phyloP scores from a whole-genome alignment of 2,113 vertebrate species.

The Raja brachyura region DNA sequence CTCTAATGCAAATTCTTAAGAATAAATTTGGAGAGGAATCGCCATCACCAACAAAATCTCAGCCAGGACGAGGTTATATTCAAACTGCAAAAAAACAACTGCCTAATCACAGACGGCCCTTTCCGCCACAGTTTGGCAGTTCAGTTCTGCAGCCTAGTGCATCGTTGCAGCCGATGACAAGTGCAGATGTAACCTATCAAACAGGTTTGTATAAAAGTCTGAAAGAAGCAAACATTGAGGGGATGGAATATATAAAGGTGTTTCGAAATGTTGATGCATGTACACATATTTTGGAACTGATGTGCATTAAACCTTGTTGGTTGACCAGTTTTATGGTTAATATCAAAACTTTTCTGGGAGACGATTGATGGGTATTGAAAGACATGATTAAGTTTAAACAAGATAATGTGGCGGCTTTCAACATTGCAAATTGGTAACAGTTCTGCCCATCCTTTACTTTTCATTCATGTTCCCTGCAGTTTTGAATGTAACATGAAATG shows the following conservation, averaged over 20 bases:
- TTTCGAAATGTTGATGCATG: neutral
- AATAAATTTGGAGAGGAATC: conserved; percentile 71
- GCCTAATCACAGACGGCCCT: conserved; percentile 67
- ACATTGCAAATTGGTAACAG: neutral
- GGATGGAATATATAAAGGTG: neutral
- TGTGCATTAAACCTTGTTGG: neutral
- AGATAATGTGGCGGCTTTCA: neutral
- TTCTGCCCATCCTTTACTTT: neutral
- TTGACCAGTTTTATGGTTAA: neutral
- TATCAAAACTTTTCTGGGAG: neutral
- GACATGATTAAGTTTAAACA: neutral
- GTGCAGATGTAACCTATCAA: conserved; percentile 71
- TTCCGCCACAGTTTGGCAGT: conserved; percentile 69
- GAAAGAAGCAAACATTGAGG: neutral
- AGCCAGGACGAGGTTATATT: conserved; percentile 62
- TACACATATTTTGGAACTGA: neutral
- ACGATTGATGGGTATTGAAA: neutral
- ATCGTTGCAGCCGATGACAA: conserved; percentile 57
- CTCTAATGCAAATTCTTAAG: conserved; percentile 81
- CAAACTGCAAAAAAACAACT: conserved; percentile 72
- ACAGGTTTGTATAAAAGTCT: conserved; percentile 56
- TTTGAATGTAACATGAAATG: neutral
- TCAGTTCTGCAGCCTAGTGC: conserved; percentile 56
- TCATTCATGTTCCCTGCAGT: neutral
- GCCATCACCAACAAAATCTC: conserved; percentile 13